Conservation (phyloP, 2,888 invertebrate genomes). For the Deilephila elpenor region DNA sequence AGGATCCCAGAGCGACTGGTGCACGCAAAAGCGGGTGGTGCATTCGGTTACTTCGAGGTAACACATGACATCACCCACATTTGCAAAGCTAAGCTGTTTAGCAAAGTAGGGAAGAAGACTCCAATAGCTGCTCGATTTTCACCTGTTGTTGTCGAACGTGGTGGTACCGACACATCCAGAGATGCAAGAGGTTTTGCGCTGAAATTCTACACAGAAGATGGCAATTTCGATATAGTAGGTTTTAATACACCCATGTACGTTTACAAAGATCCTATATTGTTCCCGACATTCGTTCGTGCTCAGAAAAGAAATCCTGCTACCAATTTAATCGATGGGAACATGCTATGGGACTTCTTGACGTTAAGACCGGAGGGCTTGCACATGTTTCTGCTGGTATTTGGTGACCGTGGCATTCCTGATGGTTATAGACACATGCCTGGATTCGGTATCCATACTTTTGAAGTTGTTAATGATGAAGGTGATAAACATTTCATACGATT, state of each 20-base stretch:
- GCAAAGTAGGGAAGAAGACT: slow-evolving; percentile 89
- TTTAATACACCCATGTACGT: slow-evolving; percentile 95
- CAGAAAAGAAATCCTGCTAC: slow-evolving; percentile 96
- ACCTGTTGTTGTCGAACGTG: slow-evolving; percentile 92
- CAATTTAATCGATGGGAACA: slow-evolving; percentile 92
- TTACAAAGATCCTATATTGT: slow-evolving; percentile 92
- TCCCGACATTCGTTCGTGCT: slow-evolving; percentile 96
- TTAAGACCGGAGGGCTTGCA: slow-evolving; percentile 93
- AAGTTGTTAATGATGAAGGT: slow-evolving; percentile 89
- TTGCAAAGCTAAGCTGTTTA: slow-evolving; percentile 90
- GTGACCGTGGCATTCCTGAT: slow-evolving; percentile 95
- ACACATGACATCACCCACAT: slow-evolving; percentile 92
- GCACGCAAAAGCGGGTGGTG: slow-evolving; percentile 96
- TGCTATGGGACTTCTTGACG: slow-evolving; percentile 96
- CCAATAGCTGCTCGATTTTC: slow-evolving; percentile 92
- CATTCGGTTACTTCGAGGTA: slow-evolving; percentile 93
- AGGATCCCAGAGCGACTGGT: slow-evolving; percentile 96
- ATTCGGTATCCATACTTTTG: slow-evolving; percentile 95
- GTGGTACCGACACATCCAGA: slow-evolving; percentile 93
- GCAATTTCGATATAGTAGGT: slow-evolving; percentile 95
- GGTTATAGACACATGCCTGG: slow-evolving; percentile 96
- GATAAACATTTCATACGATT: slow-evolving; percentile 92
- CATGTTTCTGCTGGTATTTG: slow-evolving; percentile 91
- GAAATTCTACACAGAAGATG: slow-evolving; percentile 95
- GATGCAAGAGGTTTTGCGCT: slow-evolving; percentile 95